Percentiles rank a stretch among this genome's conserved stretches.
Conservation (phyloP, 2,888 invertebrate species). For the Drosophila basisetae region DNA sequence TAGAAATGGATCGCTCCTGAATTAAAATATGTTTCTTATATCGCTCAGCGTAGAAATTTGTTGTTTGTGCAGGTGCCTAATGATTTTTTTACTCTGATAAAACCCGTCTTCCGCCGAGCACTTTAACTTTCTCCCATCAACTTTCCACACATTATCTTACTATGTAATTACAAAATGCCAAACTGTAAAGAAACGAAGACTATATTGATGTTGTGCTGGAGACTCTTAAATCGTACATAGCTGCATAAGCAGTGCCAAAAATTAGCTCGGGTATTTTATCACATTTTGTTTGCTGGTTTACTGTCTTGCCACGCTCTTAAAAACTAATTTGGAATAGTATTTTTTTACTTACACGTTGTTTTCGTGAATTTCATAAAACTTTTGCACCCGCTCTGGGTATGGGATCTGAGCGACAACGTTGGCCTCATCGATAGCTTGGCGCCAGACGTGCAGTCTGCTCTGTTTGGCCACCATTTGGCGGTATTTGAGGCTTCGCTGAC, state of each 20-base stretch:
- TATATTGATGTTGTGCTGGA: neutral
- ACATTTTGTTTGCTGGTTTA: neutral
- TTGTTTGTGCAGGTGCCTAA: neutral
- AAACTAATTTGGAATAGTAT: neutral
- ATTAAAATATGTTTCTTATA: neutral
- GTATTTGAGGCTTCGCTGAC: conserved; percentile 72
- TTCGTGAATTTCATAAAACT: conserved; percentile 80
- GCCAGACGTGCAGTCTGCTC: conserved; percentile 86
- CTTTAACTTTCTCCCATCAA: neutral
- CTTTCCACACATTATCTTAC: neutral
- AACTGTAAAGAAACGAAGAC: neutral
- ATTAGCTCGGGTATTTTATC: neutral
- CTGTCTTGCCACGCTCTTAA: neutral
- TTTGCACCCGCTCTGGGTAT: conserved; percentile 87
- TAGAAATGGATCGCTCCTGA: neutral
- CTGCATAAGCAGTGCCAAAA: neutral
- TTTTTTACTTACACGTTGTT: conserved; percentile 72
- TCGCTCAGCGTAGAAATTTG: neutral
- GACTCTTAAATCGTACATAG: neutral
- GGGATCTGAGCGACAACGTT: conserved; percentile 87
- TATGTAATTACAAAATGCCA: neutral
- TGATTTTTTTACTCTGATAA: neutral
- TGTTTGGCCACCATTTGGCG: conserved; percentile 74
- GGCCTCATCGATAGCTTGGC: conserved; percentile 91
- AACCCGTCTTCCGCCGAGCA: neutral